Evolutionary conservation across 1,140 invertebrate species (phyloP), one percentile per base, ranked within the genome.

Genomic region (Sycophila sp.): DNA sequence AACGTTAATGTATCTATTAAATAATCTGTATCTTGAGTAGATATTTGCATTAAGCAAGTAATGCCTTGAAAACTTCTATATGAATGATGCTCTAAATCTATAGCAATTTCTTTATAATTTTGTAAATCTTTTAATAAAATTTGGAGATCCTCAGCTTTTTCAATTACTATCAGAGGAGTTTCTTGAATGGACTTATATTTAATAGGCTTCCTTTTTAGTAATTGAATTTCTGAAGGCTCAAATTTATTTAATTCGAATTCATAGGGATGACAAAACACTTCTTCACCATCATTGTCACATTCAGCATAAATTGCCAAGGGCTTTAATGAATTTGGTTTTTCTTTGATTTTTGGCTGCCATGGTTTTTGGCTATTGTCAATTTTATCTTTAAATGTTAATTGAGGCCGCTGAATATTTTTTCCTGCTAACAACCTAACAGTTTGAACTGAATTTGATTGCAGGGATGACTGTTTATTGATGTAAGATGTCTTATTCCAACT

Each of bases 21-120:
- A 81, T 94, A 99, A 86, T 99, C 98, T 17, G 90, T 91, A 24
- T 90, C 86, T 36, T 87, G 76, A 0, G 96, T 98, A 1, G 96
- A 97, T 76, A 99, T 96, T 87, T 99, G 98, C 84, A 99, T 92
- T 0, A 99, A 85, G 83, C 97, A 99, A 0, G 96, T 97, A 42
- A 94, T 94, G 11, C 92, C 98, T 88, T 90, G 91, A 78, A 92
- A 96, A 4, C 90, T 90, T 69, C 95, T 86, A 78, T 95, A 96
- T 1, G 91, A 92, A 83, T 97, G 95, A 86, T 95, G 93, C 87
- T 97, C 96, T 45, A 98, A 85, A 90, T 98, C 96, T 17, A 98
- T 88, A 30, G 94, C 94, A 73, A 98, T 90, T 79, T 94, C 93
- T 15, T 87, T 84, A 38, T 91, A 89, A 13, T 83, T 87, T 64